Evolutionary conservation across 1,140 invertebrate genomes (phyloP).

Genomic region (Magallana ariakensis): DNA sequence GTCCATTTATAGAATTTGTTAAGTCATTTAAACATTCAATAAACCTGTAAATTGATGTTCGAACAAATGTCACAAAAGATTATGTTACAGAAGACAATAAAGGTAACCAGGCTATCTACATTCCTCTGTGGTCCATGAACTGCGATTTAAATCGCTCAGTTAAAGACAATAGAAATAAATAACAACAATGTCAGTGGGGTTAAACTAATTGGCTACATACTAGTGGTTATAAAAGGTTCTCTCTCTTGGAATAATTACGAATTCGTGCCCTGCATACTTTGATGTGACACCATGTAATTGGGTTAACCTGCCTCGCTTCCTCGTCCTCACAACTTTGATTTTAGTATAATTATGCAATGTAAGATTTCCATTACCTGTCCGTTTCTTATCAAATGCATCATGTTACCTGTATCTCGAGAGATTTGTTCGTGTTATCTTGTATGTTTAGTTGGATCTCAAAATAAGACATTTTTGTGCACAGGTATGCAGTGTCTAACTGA

Average conservation of each 20-base stretch:
- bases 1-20: background rate
- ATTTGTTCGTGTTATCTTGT: too few relatives aligned
- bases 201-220: background rate
- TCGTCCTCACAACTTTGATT: too few relatives aligned
- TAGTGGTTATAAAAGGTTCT: background rate
- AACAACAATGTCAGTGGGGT: constrained; percentile 10
- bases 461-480: too few relatives aligned
- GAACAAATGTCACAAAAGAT: constrained; percentile 32
- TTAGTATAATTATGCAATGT: too few relatives aligned
- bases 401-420: too few relatives aligned
- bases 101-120: background rate
- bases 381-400: too few relatives aligned
- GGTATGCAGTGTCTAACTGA: too few relatives aligned
- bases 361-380: too few relatives aligned
- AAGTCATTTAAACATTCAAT: constrained; percentile 12
- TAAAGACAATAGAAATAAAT: constrained; percentile 21
- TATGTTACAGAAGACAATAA: constrained; percentile 1
- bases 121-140: background rate
- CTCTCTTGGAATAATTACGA: background rate
- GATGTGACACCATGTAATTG: background rate
- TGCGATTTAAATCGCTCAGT: background rate
- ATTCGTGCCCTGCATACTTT: background rate
- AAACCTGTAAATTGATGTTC: constrained; percentile 18
- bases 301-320: too few relatives aligned
- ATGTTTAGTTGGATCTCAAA: too few relatives aligned